Conservation (phyloP, 2,113 vertebrate genomes). For the Mesocricetus auratus region DNA sequence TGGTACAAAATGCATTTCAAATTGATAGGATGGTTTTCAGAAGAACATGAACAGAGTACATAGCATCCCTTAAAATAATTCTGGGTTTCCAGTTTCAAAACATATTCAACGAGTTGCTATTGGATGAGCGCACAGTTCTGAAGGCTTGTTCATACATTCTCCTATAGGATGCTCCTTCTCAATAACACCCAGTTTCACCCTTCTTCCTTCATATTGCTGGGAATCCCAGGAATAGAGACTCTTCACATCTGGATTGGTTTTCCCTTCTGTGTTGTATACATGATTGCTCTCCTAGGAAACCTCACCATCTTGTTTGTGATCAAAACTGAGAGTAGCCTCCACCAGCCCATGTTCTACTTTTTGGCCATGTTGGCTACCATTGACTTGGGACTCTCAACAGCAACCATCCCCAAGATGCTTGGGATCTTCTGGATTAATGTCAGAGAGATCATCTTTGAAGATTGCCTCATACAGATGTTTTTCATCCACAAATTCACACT, state of each 20-base stretch:
- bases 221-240: slow-evolving; percentile 69
- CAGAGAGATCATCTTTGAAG: slow-evolving; percentile 63
- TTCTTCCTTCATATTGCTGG: slow-evolving; percentile 59
- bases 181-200: slow-evolving; percentile 57
- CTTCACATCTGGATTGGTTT: slow-evolving; percentile 72
- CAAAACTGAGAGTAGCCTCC: slow-evolving; percentile 63
- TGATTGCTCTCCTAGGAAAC: slow-evolving; percentile 70
- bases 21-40: not conserved
- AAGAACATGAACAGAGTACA: not conserved
- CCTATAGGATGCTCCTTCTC: not conserved
- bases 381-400: slow-evolving; percentile 71
- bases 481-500: slow-evolving; percentile 73
- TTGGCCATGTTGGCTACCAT: slow-evolving; percentile 72
- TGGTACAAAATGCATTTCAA: not conserved
- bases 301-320: slow-evolving; percentile 69
- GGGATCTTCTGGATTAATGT: slow-evolving; percentile 73
- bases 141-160: not conserved
- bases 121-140: not conserved
- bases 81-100: not conserved
- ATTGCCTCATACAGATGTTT: slow-evolving; percentile 72
- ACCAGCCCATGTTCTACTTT: slow-evolving; percentile 76
- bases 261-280: slow-evolving; percentile 74
- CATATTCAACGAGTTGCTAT: rapidly evolving
- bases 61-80: not conserved
- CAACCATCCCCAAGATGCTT: slow-evolving; percentile 76